phyloP scores from a whole-genome alignment of 2,113 vertebrate genomes.

The Aegotheles bennettii region DNA sequence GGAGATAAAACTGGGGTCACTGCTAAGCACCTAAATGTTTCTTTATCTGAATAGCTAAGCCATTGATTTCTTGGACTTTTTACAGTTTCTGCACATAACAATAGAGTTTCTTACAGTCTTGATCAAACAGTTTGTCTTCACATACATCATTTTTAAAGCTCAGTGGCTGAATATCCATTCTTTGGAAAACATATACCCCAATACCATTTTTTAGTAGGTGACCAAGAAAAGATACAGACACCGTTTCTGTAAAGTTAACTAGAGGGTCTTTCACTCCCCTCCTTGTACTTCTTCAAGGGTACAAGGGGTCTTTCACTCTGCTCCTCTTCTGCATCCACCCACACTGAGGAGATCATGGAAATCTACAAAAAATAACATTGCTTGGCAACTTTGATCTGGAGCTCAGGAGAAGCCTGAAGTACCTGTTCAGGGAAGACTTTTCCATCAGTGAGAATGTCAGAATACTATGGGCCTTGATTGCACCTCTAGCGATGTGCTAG shows the following conservation, averaged over 20 bases:
- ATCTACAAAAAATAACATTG: not conserved
- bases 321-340: not conserved
- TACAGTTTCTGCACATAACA: not conserved
- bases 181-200: not conserved
- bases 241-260: not conserved
- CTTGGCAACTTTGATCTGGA: not conserved
- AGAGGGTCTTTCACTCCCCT: not conserved
- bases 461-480: not conserved
- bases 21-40: not conserved
- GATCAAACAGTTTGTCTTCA: not conserved
- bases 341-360: not conserved
- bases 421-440: not conserved
- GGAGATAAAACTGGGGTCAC: not conserved
- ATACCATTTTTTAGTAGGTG: not conserved
- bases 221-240: not conserved
- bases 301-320: not conserved
- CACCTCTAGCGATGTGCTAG: not conserved
- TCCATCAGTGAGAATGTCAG: not conserved
- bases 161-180: not conserved
- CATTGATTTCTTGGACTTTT: not conserved
- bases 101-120: not conserved
- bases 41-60: not conserved
- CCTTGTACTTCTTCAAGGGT: not conserved
- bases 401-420: not conserved
- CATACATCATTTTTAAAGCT: not conserved